phyloP scores from a whole-genome alignment of 2,888 invertebrate genomes.

The Caenorhabditis macrosperma region DNA sequence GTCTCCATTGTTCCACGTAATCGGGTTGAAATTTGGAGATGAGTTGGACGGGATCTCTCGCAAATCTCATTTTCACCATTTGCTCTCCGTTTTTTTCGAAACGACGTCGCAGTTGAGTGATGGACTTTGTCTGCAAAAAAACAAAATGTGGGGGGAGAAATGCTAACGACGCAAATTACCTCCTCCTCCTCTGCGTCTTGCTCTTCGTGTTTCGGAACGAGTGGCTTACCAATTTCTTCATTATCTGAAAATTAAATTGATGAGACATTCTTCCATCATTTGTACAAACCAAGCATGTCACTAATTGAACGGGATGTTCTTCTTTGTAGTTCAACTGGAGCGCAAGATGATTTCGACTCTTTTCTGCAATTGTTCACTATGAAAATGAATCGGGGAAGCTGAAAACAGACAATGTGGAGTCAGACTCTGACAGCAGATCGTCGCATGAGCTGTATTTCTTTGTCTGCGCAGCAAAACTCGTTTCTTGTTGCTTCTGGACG shows the following conservation, averaged over 20 bases:
- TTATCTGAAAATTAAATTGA: constrained; percentile 34
- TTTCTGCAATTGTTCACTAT: constrained; percentile 13
- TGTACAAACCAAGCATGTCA: constrained; percentile 46
- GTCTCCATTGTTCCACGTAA: constrained; percentile 33
- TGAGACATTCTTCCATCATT: constrained; percentile 1
- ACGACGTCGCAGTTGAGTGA: constrained; percentile 48
- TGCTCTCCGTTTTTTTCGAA: constrained; percentile 58
- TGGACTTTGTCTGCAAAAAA: constrained; percentile 45
- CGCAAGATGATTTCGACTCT: constrained; percentile 2
- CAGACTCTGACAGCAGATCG: constrained; percentile 49
- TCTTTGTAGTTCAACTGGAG: constrained; percentile 20
- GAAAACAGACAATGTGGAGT: constrained; percentile 30
- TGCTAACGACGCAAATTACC: constrained; percentile 16
- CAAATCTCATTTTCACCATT: constrained; percentile 55
- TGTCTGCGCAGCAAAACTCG: constrained; percentile 17
- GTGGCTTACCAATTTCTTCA: constrained; percentile 38
- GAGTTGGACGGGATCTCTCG: constrained; percentile 49
- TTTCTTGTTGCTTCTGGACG: constrained; percentile 37
- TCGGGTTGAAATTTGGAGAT: constrained; percentile 52
- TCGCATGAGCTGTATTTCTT: constrained; percentile 57
- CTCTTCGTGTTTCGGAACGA: constrained; percentile 5
- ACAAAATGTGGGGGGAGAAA: not conserved
- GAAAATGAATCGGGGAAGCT: not conserved
- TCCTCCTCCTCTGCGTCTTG: constrained; percentile 15
- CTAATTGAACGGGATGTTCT: constrained; percentile 54